These are phyloP conservation scores for Agrotis puta DNA, from an alignment of 2,888 invertebrate species.

Conservation along the genomic window DNA sequence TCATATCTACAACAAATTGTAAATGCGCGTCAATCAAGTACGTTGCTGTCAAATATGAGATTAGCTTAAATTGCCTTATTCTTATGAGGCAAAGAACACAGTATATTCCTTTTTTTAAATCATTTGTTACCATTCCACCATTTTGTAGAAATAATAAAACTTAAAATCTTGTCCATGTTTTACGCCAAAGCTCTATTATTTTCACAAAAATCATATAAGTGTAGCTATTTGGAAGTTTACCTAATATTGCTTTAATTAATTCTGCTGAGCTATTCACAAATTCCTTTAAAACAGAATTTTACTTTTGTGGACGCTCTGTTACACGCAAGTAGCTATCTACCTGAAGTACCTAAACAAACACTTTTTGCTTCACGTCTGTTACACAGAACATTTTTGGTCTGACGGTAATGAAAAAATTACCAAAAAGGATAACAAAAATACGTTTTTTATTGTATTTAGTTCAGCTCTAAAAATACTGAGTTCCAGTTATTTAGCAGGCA, in stretches of 20 bases:
- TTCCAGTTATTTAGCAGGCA: neutral
- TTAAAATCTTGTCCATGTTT: neutral
- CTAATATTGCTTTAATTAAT: slow-evolving; percentile 30
- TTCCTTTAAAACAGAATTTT: slow-evolving; percentile 28
- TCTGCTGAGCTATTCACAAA: slow-evolving; percentile 28
- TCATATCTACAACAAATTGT: too few species aligned
- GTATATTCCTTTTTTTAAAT: too few species aligned
- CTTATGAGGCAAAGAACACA: too few species aligned
- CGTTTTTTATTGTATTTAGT: neutral
- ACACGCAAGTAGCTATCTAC: slow-evolving; percentile 7
- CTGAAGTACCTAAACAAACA: slow-evolving; percentile 30
- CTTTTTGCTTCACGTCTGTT: slow-evolving; percentile 10
- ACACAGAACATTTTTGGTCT: slow-evolving; percentile 10
- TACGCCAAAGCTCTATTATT: neutral
- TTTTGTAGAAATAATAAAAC: too few species aligned
- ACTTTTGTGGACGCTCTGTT: slow-evolving; percentile 20
- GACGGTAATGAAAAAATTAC: neutral
- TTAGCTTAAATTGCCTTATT: too few species aligned
- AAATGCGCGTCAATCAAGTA: too few species aligned
- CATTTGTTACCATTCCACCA: too few species aligned
- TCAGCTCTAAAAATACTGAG: neutral
- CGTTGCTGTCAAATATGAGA: too few species aligned
- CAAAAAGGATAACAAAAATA: neutral
- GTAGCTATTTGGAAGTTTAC: neutral
- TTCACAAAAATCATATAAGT: slow-evolving; percentile 28